phyloP scores from a whole-genome alignment of 1,140 invertebrate genomes.

The Plutomurus gul region DNA sequence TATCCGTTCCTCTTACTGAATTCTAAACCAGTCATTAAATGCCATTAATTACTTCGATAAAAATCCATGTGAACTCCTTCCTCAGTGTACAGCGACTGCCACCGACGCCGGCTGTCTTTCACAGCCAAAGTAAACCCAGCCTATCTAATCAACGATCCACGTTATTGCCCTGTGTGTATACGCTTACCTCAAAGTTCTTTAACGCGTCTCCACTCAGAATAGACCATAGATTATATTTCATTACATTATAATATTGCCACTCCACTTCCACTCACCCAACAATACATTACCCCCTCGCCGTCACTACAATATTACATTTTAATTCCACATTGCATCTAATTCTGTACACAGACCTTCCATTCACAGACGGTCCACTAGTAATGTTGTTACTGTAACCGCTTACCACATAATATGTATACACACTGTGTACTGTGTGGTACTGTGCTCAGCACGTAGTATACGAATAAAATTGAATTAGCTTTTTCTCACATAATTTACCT shows the following conservation, averaged over 20 bases:
- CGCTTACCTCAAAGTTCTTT: conserved; percentile 8
- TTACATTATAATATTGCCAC: background rate
- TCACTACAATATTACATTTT: background rate
- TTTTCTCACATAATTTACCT: conserved; percentile 25
- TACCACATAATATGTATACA: too few species aligned
- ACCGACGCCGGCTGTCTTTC: conserved; percentile 23
- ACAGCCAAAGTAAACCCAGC: conserved; percentile 26
- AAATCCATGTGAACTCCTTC: conserved; percentile 43
- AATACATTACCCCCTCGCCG: conserved; percentile 6
- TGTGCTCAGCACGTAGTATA: background rate
- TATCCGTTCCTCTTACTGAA: conserved; percentile 32
- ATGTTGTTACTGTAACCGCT: too few species aligned
- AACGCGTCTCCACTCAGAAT: conserved; percentile 22
- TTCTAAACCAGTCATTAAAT: conserved; percentile 42
- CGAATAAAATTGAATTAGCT: conserved; percentile 23
- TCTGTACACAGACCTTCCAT: too few species aligned
- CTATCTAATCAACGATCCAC: conserved; percentile 21
- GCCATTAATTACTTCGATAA: conserved; percentile 45
- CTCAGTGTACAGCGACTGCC: background rate
- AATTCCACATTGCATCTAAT: too few species aligned
- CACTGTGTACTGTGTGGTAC: background rate
- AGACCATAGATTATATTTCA: conserved; percentile 7
- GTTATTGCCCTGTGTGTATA: background rate
- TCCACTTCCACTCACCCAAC: background rate
- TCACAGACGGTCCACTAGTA: too few species aligned